Evolutionary conservation across 2,888 invertebrate species (phyloP), one percentile per base, ranked within the genome.

Genomic region (Pollenia labialis): DNA sequence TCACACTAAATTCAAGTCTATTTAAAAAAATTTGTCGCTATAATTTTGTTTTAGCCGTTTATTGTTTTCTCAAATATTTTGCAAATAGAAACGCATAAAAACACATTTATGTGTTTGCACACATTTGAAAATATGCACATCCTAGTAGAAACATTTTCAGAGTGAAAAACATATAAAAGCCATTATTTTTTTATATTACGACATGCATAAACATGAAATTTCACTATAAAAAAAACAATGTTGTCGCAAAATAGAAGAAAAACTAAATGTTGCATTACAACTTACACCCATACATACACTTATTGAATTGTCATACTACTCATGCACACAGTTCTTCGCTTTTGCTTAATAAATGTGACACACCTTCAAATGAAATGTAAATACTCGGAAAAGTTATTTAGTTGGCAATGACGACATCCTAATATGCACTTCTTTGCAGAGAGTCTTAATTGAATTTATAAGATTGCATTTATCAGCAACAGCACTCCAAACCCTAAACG

Each of bases 101-200:
- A 4, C 18, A 62, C 32, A 72, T 46, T 52, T 16, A 62, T 58
- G 62, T 44, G 14, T 58, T 71, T 44, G 14, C 40, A 68, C 52
- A 46, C 23, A 23, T 6, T 32, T 69, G 32, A 18, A 42, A 58
- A 66, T 50, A 58, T 76, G 18, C 42, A 75, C 40, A 79, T 62
- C 64, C 75, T 86, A 69, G 82, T 74, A 80, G 75, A 71, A 75
- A 69, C 23, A 10, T 64, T 42, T 72, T 72, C 14, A 9, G 42
- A 71, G 66, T 16, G 48, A 79, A 48, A 32, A 77, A 64, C 83
- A 80, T 71, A 83, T 71, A 86, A 86, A 86, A 80, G 64, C 71
- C 83, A 86, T 86, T 86, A 83, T 83, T 83, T 86, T 32, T 86
- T 82, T 79, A 83, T 86, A 86, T 71, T 80, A 80, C 80, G 83